A percentile compares a stretch with the other conserved stretches of the same genome.
Evolutionary conservation across 2,113 vertebrate genomes (phyloP).

Genomic region (Vulpes lagopus): DNA sequence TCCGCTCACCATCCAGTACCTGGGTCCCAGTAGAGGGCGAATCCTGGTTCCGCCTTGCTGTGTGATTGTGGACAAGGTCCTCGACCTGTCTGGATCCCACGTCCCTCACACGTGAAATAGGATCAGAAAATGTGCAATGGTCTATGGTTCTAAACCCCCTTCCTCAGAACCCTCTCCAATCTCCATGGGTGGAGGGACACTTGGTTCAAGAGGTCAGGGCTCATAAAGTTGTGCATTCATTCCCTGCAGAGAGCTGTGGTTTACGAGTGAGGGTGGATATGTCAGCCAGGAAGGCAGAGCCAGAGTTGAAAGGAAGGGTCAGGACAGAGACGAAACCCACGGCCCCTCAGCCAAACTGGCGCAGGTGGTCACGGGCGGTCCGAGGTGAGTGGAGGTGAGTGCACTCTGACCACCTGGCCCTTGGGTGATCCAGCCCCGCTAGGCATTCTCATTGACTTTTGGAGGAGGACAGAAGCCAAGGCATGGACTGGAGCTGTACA

Average conservation of each 20-base stretch:
- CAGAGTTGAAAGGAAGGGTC: not conserved
- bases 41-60: not conserved
- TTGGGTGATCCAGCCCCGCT: not conserved
- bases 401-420: not conserved
- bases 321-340: not conserved
- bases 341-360: not conserved
- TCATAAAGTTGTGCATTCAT: not conserved
- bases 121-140: not conserved
- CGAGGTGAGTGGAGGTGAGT: too few species aligned
- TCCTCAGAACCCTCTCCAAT: not conserved
- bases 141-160: not conserved
- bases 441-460: not conserved
- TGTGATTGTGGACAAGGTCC: not conserved
- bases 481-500: not conserved
- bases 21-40: not conserved
- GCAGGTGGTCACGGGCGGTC: not conserved
- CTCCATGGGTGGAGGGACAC: not conserved
- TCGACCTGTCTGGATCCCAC: not conserved
- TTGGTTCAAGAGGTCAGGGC: rapidly evolving
- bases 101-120: not conserved
- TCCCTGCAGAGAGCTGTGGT: not conserved
- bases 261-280: not conserved
- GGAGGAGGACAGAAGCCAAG: not conserved
- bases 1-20: not conserved
- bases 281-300: not conserved